These are phyloP conservation scores for Drosophila dunni DNA, from an alignment of 1,140 invertebrate genomes.

Conservation along the genomic window DNA sequence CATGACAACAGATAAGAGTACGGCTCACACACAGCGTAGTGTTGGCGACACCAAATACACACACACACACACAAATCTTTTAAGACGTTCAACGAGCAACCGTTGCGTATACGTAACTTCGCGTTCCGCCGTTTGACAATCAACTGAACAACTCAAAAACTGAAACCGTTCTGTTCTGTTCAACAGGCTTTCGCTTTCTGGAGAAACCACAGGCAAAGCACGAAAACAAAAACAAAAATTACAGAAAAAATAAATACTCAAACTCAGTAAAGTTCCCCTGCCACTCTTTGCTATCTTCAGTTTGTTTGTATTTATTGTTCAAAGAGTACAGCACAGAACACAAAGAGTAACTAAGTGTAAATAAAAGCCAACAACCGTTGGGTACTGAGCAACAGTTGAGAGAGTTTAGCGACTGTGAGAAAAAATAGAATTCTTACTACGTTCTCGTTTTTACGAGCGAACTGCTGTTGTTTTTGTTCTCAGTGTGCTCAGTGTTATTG, in stretches of 20 bases:
- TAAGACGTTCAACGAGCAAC: slow-evolving; percentile 23
- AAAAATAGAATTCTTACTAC: slow-evolving; percentile 33
- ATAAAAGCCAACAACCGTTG: slow-evolving; percentile 41
- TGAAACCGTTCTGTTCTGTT: slow-evolving; percentile 38
- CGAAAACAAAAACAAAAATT: neutral
- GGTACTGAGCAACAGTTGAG: slow-evolving; percentile 53
- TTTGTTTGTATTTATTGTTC: slow-evolving; percentile 13
- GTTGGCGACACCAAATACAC: neutral
- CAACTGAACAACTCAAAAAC: slow-evolving; percentile 52
- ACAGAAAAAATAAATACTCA: slow-evolving; percentile 8
- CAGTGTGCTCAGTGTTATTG: slow-evolving; percentile 9
- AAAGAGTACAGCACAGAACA: slow-evolving; percentile 38
- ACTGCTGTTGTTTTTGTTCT: no score
- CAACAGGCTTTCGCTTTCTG: slow-evolving; percentile 67
- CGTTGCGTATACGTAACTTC: slow-evolving; percentile 45
- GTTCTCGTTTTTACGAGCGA: slow-evolving; percentile 41
- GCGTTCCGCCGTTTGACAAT: slow-evolving; percentile 60
- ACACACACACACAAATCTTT: slow-evolving; percentile 18
- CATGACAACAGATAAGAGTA: slow-evolving; percentile 57
- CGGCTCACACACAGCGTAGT: slow-evolving; percentile 1
- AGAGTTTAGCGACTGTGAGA: slow-evolving; percentile 43
- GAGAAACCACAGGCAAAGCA: slow-evolving; percentile 37
- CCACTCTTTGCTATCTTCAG: neutral
- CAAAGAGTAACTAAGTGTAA: slow-evolving; percentile 59
- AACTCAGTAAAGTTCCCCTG: slow-evolving; percentile 1